phyloP scores from a whole-genome alignment of 1,140 invertebrate genomes.

The Saccostrea cuccullata region DNA sequence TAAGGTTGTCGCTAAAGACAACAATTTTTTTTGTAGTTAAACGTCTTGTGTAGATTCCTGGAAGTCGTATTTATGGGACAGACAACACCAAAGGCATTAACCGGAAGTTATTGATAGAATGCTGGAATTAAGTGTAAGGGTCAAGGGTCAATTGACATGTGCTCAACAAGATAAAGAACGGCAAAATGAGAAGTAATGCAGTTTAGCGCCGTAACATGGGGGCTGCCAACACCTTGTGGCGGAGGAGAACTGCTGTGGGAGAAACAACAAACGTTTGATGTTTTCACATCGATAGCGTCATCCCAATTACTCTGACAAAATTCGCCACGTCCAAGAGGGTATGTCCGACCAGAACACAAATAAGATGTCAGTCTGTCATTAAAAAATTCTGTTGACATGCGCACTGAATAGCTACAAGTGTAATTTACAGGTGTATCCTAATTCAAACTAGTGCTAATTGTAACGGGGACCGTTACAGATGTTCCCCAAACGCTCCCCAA shows the following conservation, averaged over 20 bases:
- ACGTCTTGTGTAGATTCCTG: no score
- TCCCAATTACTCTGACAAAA: not conserved
- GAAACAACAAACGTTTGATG: not conserved
- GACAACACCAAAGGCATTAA: no score
- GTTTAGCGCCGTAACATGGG: not conserved
- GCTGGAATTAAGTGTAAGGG: not conserved
- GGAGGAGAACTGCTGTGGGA: not conserved
- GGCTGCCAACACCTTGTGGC: not conserved
- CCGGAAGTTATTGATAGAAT: no score
- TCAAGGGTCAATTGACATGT: not conserved
- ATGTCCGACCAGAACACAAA: not conserved
- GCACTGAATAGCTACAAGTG: not conserved
- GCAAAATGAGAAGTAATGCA: not conserved
- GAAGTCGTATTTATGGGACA: no score
- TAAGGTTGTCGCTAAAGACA: no score
- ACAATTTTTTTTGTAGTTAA: no score
- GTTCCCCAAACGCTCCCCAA: no score
- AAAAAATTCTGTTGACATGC: conserved; percentile 2
- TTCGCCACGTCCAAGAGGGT: not conserved
- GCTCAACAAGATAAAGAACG: not conserved
- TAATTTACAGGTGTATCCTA: conserved; percentile 23
- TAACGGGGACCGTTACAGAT: no score
- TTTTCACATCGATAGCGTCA: not conserved
- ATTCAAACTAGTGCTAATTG: no score
- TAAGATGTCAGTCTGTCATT: not conserved